Evolutionary conservation across 2,888 invertebrate species (phyloP), one percentile per base, ranked within the genome.

Genomic region (Lepeophtheirus nordmannii): DNA sequence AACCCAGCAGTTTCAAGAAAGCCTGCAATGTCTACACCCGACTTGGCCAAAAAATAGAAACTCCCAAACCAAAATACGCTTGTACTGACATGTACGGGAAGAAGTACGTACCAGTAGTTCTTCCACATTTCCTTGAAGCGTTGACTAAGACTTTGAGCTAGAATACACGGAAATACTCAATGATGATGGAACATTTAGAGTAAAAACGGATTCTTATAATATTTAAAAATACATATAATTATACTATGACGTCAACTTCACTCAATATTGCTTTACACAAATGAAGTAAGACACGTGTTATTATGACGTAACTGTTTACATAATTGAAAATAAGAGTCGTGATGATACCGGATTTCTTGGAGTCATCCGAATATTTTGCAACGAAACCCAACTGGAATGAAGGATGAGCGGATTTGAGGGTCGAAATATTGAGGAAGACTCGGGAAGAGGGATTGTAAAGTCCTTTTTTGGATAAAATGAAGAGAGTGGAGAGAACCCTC

Each of bases 91-190:
- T 98, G 97, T 2, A 98, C 96, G 7, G 92, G 96, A 67, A 97
- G 79, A 67, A 94, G 78, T 66, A 97, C 87, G 77, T 97, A 93
- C 89, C 97, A 97, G 77, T 97, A 96, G 74, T 93, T 87, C 74
- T 86, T 87, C 74, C 89, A 89, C 85, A 94, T 88, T 73, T 85
- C 80, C 75, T 91, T 93, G 76, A 96, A 91, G 73, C 82, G 83
- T 71, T 87, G 82, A 73, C 89, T 83, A 2, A 92, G 74, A 22
- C 53, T 46, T 14, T 14, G 53, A 20, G 23, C 20, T 58, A 14
- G 22, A 22, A 58, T 12, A 58, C 14, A 58, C 9, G 14, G 8
- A 5, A 53, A 53, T 53, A 53, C 20, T 17, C 53, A 53, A 17
- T 17, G 2, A 53, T 53, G 8, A 53, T 53, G 1, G 2, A 53